Conservation (phyloP, 2,113 vertebrate genomes). For the Sterna hirundo region DNA sequence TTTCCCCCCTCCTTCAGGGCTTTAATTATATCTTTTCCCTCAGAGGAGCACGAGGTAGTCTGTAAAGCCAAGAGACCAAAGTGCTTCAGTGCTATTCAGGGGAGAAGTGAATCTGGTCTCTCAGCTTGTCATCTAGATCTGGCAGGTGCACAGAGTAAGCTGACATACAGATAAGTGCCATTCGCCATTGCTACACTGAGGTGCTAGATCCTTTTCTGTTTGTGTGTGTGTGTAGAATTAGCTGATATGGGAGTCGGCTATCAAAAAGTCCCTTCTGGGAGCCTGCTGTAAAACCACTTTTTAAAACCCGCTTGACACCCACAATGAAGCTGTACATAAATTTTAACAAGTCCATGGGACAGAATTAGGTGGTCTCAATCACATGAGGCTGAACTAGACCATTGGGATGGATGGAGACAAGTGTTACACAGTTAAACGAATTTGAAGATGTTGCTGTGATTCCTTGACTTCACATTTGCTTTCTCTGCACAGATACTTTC, state of each 20-base stretch:
- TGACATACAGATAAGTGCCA: conserved; percentile 70
- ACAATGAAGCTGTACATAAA: neutral
- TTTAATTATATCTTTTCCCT: conserved; percentile 74
- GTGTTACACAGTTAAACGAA: neutral
- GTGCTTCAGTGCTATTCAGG: conserved; percentile 47
- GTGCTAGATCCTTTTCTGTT: neutral
- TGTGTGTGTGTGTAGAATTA: neutral
- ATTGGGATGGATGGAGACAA: neutral
- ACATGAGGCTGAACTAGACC: neutral
- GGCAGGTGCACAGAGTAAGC: conserved; percentile 63
- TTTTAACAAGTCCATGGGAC: neutral
- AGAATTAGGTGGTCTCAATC: neutral
- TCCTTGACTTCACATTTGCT: neutral
- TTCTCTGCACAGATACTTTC: neutral
- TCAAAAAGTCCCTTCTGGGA: neutral
- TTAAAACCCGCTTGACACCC: neutral
- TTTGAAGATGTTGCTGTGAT: neutral
- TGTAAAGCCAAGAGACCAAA: conserved; percentile 67
- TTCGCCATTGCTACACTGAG: conserved; percentile 40
- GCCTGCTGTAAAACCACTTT: neutral
- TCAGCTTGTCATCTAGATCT: conserved; percentile 64
- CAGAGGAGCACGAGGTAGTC: conserved; percentile 55
- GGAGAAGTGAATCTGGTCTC: conserved; percentile 73
- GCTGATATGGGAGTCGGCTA: neutral
- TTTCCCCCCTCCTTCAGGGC: conserved; percentile 19